Base-by-base conservation (phyloP, 2,797 vertebrate genomes). In the Sitta carolinensis region DNA sequence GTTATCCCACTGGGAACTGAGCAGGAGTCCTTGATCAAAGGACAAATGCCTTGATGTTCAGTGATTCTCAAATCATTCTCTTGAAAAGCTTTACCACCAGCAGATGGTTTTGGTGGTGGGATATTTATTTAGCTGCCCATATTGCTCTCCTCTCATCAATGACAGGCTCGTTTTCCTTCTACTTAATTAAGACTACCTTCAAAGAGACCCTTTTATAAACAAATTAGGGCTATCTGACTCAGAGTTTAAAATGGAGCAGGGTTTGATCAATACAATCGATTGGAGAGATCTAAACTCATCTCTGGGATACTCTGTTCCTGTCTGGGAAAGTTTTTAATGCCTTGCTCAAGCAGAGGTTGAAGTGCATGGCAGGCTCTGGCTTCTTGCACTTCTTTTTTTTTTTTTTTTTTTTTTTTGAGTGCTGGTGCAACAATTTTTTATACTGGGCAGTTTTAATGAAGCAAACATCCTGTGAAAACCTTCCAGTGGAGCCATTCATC, bases 121-220 rank as follows among this genome's bases (percentile, higher is more conserved):
- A 26, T 75, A 63, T 93, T 96, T 94, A 84, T 85, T 95, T 86
- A 85, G 79, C 58, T 78, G 72, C 57, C 87, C 87, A 12, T n/a
- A 54, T 62, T 68, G 54, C 83, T 90, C 76, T 89, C 51, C 58
- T 85, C 84, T 66, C 70, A 16, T 89, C 81, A 87, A 84, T 73
- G 79, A 78, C 80, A 84, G 55, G 72, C 43, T 92, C 26, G 2
- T 81, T 94, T 93, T 74, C 87, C 64, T 78, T 69, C 87, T 69
- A 57, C 89, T 97, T 94, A 95, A 95, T 96, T 94, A 95, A 95
- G 89, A 52, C 76, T 75, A 92, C 34, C 75, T 89, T 95, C 90
- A 94, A 84, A 92, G 93, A 84, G 73, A 66, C 79, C 73, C 62
- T 87, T 93, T 95, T 94, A 94, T 83, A 95, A 95, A 94, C 89